phyloP scores from a whole-genome alignment of 92 coral and sea anemone species.

The Muricea muricata region DNA sequence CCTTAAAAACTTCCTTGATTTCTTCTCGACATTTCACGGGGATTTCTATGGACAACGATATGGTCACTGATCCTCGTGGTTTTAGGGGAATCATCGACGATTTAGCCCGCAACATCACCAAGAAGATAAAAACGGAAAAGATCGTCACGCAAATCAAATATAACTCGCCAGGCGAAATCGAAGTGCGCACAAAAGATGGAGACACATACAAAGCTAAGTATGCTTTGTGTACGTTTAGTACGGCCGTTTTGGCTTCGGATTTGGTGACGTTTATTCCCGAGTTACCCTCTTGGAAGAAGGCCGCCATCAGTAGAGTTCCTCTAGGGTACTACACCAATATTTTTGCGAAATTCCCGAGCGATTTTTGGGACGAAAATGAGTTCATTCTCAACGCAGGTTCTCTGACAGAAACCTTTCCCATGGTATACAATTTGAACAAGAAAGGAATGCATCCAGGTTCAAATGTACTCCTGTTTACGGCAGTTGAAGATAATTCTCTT shows the following conservation, averaged over 20 bases:
- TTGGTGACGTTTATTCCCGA: constrained; percentile 73
- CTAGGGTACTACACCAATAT: constrained; percentile 79
- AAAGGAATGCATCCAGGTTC: constrained; percentile 40
- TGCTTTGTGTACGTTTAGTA: constrained; percentile 76
- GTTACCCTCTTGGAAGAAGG: constrained; percentile 77
- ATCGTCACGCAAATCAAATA: constrained; percentile 48
- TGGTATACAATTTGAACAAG: constrained; percentile 44
- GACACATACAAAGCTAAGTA: constrained; percentile 62
- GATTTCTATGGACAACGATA: constrained; percentile 45
- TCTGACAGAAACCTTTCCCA: constrained; percentile 57
- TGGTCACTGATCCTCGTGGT: constrained; percentile 68
- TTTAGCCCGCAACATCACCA: constrained; percentile 57
- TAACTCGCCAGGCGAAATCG: not conserved
- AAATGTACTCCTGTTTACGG: constrained; percentile 53
- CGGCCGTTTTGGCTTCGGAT: constrained; percentile 75
- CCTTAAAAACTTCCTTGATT: constrained; percentile 39
- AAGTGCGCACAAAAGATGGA: constrained; percentile 64
- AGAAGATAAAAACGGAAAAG: constrained; percentile 51
- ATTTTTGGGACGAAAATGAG: constrained; percentile 83
- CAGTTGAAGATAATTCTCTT: constrained; percentile 55
- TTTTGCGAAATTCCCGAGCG: constrained; percentile 70
- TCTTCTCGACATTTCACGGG: constrained; percentile 46
- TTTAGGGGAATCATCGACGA: constrained; percentile 50
- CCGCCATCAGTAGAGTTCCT: constrained; percentile 64
- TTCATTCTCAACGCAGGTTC: constrained; percentile 64